Evolutionary conservation across 2,797 vertebrate species (phyloP).

Genomic region (Tapirus indicus): DNA sequence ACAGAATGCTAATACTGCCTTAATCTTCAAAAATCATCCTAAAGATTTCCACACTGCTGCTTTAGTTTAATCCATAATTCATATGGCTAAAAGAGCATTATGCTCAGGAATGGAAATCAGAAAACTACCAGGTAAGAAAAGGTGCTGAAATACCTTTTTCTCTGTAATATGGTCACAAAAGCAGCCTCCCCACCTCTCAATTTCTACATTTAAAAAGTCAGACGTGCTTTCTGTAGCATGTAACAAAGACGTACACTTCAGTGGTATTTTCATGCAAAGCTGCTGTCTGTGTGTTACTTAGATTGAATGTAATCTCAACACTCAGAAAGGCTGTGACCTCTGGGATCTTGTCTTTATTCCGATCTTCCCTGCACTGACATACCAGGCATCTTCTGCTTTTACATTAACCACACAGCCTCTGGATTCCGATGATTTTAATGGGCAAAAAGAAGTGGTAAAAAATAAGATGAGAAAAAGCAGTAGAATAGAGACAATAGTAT

Average conservation of each 20-base stretch:
- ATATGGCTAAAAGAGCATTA: conserved; percentile 69
- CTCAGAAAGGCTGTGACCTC: not conserved
- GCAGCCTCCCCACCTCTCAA: not conserved
- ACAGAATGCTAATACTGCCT: conserved; percentile 82
- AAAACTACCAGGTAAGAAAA: conserved; percentile 31
- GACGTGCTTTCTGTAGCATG: not conserved
- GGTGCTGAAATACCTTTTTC: not conserved
- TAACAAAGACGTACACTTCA: conserved; percentile 33
- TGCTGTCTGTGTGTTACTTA: conserved; percentile 1
- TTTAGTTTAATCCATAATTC: conserved; percentile 80
- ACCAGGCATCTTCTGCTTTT: conserved; percentile 33
- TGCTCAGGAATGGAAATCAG: conserved; percentile 60
- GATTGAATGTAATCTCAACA: conserved; percentile 7
- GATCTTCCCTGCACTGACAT: conserved; percentile 33
- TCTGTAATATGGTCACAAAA: not conserved
- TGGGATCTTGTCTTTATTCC: not conserved
- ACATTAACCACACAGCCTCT: not conserved
- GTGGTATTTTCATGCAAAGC: conserved; percentile 1
- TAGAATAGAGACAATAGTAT: not conserved
- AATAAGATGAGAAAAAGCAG: not conserved
- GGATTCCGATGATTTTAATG: conserved; percentile 55
- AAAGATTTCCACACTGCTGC: conserved; percentile 58
- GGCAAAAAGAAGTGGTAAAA: conserved; percentile 45
- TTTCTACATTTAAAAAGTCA: conserved; percentile 13
- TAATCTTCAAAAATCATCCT: conserved; percentile 72